These are phyloP conservation scores for Coregonus clupeaformis DNA, from an alignment of 2,113 vertebrate genomes.

Conservation along the genomic window DNA sequence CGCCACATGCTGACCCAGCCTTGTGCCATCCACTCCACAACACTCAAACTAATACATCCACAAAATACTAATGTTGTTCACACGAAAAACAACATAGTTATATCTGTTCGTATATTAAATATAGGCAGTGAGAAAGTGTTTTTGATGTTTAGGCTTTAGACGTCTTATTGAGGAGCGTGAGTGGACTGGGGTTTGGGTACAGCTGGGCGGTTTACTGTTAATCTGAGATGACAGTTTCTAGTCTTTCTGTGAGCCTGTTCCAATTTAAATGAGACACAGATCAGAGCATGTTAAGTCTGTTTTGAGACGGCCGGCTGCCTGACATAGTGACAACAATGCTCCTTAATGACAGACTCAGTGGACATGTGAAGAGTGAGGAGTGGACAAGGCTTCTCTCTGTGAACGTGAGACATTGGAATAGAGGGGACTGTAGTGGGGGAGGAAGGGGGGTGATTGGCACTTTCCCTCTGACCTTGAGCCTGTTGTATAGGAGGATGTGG, in stretches of 20 bases:
- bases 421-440: no score
- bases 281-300: neutral
- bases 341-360: no score
- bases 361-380: no score
- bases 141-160: neutral
- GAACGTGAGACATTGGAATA: no score
- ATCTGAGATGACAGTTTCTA: neutral
- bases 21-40: conserved; percentile 53
- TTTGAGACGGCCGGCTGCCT: neutral
- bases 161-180: neutral
- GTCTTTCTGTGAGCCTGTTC: conserved; percentile 9
- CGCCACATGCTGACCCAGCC: conserved; percentile 44
- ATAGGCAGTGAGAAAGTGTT: neutral
- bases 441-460: no score
- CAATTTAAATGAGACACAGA: neutral
- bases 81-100: neutral
- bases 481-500: no score
- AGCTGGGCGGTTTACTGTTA: neutral
- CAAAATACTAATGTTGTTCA: neutral
- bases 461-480: no score
- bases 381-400: neutral
- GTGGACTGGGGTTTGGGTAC: neutral
- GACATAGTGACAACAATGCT: no score
- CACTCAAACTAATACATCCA: conserved; percentile 36
- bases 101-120: neutral